A percentile compares a stretch with the other conserved stretches of the same genome.
Conservation (phyloP, 2,888 invertebrate species). For the Thyatira batis region DNA sequence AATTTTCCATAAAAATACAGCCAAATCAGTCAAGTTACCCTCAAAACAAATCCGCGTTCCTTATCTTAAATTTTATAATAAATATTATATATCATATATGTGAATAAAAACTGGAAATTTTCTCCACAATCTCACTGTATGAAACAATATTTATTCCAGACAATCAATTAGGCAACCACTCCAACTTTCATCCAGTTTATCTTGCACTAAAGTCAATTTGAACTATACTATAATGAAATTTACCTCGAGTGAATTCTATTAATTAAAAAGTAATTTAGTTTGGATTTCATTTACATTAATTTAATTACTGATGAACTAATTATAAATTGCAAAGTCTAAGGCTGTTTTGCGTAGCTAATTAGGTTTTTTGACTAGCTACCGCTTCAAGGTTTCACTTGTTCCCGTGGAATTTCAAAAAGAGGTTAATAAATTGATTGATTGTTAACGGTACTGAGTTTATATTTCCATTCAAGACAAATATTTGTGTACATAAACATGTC, state of each 20-base stretch:
- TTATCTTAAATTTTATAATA: too few species aligned
- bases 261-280: background rate
- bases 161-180: background rate
- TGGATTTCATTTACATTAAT: background rate
- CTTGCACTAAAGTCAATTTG: background rate
- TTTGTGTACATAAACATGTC: too few species aligned
- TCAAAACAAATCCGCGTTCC: too few species aligned
- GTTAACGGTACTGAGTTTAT: too few species aligned
- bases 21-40: too few species aligned
- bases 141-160: constrained; percentile 6
- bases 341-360: too few species aligned
- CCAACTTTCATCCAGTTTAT: background rate
- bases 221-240: background rate
- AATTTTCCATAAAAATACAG: too few species aligned
- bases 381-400: background rate
- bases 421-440: too few species aligned
- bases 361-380: too few species aligned
- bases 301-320: background rate
- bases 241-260: background rate
- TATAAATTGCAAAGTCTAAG: background rate
- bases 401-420: background rate
- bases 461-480: too few species aligned
- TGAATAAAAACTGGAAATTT: background rate
- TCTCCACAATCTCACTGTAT: background rate
- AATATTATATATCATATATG: too few species aligned